Conservation (phyloP, 2,113 vertebrate genomes). For the Cottus gobio region DNA sequence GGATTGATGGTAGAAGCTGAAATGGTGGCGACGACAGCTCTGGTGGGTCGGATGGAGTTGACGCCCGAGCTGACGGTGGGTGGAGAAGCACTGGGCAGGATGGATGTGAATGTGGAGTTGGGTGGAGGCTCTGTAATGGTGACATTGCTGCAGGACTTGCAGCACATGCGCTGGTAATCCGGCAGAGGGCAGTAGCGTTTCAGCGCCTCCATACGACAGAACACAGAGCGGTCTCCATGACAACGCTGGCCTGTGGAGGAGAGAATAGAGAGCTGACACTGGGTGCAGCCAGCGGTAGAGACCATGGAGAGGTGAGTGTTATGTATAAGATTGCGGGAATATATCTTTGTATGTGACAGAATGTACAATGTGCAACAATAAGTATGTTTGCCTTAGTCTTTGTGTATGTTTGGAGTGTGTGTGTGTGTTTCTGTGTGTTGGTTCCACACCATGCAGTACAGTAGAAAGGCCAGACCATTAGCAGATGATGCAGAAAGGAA, state of each 20-base stretch:
- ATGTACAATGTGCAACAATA: slow-evolving; percentile 9
- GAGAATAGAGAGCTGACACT: slow-evolving; percentile 75
- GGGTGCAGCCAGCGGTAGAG: slow-evolving; percentile 28
- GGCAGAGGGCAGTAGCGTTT: slow-evolving; percentile 92
- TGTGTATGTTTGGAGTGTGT: slow-evolving; percentile 12
- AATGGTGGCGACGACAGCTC: slow-evolving; percentile 26
- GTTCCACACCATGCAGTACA: slow-evolving; percentile 61
- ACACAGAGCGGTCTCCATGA: slow-evolving; percentile 93
- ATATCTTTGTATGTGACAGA: slow-evolving; percentile 19
- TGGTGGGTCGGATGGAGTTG: slow-evolving; percentile 38
- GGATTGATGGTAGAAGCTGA: slow-evolving; percentile 26
- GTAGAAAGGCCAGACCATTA: slow-evolving; percentile 65
- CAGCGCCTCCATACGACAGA: slow-evolving; percentile 93
- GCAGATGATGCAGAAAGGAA: slow-evolving; percentile 64
- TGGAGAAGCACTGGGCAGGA: slow-evolving; percentile 17
- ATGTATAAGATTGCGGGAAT: background rate
- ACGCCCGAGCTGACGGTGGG: slow-evolving; percentile 22
- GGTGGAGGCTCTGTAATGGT: slow-evolving; percentile 51
- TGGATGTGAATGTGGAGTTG: slow-evolving; percentile 34
- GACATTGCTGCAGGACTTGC: slow-evolving; percentile 88
- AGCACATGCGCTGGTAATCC: slow-evolving; percentile 92
- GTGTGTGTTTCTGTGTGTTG: slow-evolving; percentile 22
- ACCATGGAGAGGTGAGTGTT: slow-evolving; percentile 20
- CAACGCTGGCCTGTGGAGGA: slow-evolving; percentile 92
- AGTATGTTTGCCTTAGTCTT: background rate